Conservation (phyloP, 2,797 vertebrate genomes). For the Orestias chungarensis region DNA sequence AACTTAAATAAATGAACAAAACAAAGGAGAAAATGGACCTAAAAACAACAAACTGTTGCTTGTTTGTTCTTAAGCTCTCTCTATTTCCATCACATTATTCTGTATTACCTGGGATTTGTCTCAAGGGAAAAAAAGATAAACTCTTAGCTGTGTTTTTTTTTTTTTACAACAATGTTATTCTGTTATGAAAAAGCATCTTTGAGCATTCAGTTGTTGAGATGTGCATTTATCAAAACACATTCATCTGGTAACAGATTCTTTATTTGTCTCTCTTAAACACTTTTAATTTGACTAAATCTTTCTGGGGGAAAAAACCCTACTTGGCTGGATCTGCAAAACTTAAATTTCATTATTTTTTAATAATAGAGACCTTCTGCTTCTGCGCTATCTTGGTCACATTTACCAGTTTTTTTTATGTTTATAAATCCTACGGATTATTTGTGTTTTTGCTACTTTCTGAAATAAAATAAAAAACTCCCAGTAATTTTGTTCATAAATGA, state of each 20-base stretch:
- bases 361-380: too few species aligned
- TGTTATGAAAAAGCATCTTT: conserved; percentile 54
- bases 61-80: conserved; percentile 31
- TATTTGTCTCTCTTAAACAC: conserved; percentile 30
- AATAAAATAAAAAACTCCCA: too few species aligned
- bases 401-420: too few species aligned
- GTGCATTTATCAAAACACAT: conserved; percentile 47
- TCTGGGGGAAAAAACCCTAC: too few species aligned
- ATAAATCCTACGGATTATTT: too few species aligned
- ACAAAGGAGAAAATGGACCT: conserved; percentile 58
- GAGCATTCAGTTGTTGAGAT: conserved; percentile 41
- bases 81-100: conserved; percentile 64
- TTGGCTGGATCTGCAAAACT: too few species aligned
- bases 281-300: conserved; percentile 9
- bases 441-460: too few species aligned
- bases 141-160: too few species aligned
- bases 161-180: conserved; percentile 56
- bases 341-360: too few species aligned
- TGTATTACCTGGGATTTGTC: conserved; percentile 57
- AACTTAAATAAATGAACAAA: conserved; percentile 73
- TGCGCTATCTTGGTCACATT: too few species aligned
- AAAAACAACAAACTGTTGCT: conserved; percentile 64
- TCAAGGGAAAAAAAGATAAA: conserved; percentile 58
- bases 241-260: conserved; percentile 34
- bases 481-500: too few species aligned